These are phyloP conservation scores for Sphinx pinastri DNA, from an alignment of 2,888 invertebrate species.

Conservation along the genomic window DNA sequence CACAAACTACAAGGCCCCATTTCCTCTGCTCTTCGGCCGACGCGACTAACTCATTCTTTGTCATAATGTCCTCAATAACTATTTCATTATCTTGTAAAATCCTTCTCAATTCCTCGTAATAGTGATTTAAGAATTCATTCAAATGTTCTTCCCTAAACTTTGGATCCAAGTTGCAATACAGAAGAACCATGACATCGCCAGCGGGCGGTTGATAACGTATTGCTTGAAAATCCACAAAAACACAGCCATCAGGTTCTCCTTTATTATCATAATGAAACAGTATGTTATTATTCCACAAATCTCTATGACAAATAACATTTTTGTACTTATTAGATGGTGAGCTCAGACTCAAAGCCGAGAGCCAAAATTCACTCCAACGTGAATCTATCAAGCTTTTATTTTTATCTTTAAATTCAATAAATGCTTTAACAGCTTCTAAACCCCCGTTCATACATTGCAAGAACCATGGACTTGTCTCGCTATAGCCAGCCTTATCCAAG, in stretches of 20 bases:
- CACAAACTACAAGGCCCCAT: slow-evolving; percentile 82
- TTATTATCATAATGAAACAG: slow-evolving; percentile 76
- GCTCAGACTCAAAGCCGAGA: slow-evolving; percentile 50
- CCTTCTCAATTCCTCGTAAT: slow-evolving; percentile 76
- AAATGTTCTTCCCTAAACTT: slow-evolving; percentile 79
- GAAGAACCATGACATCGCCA: slow-evolving; percentile 84
- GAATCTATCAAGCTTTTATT: slow-evolving; percentile 52
- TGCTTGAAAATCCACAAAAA: slow-evolving; percentile 88
- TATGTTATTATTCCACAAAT: slow-evolving; percentile 86
- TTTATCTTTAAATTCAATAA: slow-evolving; percentile 58
- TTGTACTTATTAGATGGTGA: slow-evolving; percentile 55
- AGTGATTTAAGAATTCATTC: slow-evolving; percentile 77
- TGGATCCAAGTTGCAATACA: slow-evolving; percentile 81
- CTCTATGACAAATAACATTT: slow-evolving; percentile 85
- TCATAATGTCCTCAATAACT: slow-evolving; percentile 64
- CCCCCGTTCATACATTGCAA: slow-evolving; percentile 67
- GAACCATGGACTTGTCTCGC: slow-evolving; percentile 59
- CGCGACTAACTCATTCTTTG: slow-evolving; percentile 67
- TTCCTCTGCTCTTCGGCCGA: slow-evolving; percentile 77
- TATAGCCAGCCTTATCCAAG: slow-evolving; percentile 60
- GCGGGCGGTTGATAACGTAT: slow-evolving; percentile 86
- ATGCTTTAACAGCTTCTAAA: slow-evolving; percentile 59
- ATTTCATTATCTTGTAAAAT: slow-evolving; percentile 70
- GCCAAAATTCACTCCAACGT: slow-evolving; percentile 63
- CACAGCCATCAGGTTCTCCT: slow-evolving; percentile 79